These are phyloP conservation scores for Telenomus remus DNA, from an alignment of 1,140 invertebrate genomes.

Conservation along the genomic window DNA sequence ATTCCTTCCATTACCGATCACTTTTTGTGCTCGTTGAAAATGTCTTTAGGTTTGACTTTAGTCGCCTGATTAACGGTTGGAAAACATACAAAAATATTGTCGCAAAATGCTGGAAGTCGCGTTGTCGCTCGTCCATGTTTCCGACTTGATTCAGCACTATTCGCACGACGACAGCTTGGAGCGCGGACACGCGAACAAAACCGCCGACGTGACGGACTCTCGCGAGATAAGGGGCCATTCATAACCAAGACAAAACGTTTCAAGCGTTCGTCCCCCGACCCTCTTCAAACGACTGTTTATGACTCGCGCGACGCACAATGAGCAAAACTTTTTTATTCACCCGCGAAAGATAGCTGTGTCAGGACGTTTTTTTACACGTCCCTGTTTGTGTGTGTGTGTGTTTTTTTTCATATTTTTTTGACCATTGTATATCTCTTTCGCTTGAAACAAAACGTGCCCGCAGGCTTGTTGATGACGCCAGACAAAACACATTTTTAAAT, in stretches of 20 bases:
- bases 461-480: conserved; percentile 40
- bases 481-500: conserved; percentile 39
- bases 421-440: conserved; percentile 13
- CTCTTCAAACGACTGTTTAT: conserved; percentile 59
- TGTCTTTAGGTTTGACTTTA: conserved; percentile 22
- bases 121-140: conserved; percentile 63
- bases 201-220: conserved; percentile 70
- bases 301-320: conserved; percentile 51
- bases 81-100: conserved; percentile 61
- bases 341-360: conserved; percentile 40
- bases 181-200: conserved; percentile 64
- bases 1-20: conserved; percentile 3
- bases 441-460: conserved; percentile 7
- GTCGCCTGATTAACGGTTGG: conserved; percentile 63
- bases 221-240: conserved; percentile 73
- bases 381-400: background rate
- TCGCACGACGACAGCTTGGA: conserved; percentile 67
- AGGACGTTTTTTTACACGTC: conserved; percentile 26
- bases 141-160: conserved; percentile 72
- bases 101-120: conserved; percentile 56
- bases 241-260: conserved; percentile 74
- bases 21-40: conserved; percentile 5
- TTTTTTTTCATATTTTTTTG: conserved; percentile 14
- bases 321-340: conserved; percentile 62
- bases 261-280: conserved; percentile 42